Conservation (phyloP, 2,797 vertebrate species). For the Urosaurus nigricauda region DNA sequence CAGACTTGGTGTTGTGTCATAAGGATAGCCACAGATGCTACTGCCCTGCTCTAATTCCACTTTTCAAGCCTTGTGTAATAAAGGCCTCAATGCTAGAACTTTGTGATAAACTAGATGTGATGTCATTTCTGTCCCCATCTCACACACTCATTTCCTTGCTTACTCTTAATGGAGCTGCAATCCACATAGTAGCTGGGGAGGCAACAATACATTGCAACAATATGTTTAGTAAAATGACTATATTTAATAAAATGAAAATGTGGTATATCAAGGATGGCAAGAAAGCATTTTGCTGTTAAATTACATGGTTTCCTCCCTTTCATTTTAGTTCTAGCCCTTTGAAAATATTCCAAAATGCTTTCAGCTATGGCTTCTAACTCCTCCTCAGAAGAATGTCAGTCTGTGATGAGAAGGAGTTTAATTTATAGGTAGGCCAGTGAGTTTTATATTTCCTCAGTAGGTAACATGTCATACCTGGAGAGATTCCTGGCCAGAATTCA, state of each 20-base stretch:
- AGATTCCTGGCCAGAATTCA: conserved; percentile 12
- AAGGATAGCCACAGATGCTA: no score
- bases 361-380: not conserved
- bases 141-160: no score
- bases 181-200: no score
- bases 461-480: not conserved
- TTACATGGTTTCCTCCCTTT: not conserved
- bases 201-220: no score
- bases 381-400: not conserved
- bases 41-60: no score
- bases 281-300: not conserved
- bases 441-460: not conserved
- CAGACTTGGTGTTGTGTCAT: no score
- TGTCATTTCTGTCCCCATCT: no score
- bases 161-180: no score
- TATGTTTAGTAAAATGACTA: not conserved
- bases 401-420: not conserved
- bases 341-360: conserved; percentile 1
- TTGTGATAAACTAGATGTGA: no score
- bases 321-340: not conserved
- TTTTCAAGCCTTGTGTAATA: no score
- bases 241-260: not conserved
- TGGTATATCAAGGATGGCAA: not conserved
- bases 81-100: no score
- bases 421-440: not conserved